A percentile compares a stretch with the other conserved stretches of the same genome.
These are phyloP conservation scores for Masnerella sp. DNA, from an alignment of 2,888 invertebrate species.

Conservation along the genomic window DNA sequence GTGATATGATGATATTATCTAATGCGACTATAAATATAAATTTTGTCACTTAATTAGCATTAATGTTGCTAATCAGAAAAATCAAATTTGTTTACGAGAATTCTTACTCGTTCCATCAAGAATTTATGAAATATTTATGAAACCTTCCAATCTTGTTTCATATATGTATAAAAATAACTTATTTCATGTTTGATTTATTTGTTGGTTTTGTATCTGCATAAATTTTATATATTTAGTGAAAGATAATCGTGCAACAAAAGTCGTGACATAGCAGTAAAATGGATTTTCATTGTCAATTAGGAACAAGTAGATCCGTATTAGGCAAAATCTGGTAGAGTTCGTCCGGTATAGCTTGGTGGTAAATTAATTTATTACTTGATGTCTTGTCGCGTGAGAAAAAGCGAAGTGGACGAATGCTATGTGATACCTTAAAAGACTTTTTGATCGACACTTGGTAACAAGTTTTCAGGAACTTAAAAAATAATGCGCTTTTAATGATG, in stretches of 20 bases:
- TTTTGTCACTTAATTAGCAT: conserved; percentile 1
- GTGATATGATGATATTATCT: conserved; percentile 12
- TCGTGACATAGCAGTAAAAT: conserved; percentile 3
- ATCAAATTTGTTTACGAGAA: too few species aligned
- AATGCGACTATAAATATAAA: conserved; percentile 6
- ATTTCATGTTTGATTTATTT: too few species aligned
- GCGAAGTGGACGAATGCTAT: conserved; percentile 38
- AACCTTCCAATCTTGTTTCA: too few species aligned
- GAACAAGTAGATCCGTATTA: conserved; percentile 56
- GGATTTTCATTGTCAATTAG: conserved; percentile 43
- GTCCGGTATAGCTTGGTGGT: conserved; percentile 49
- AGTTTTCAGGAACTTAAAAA: background rate
- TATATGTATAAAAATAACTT: too few species aligned
- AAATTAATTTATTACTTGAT: conserved; percentile 58
- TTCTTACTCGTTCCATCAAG: too few species aligned
- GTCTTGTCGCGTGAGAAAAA: conserved; percentile 54
- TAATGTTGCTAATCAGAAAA: background rate
- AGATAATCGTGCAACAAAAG: conserved; percentile 13
- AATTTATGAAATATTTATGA: background rate
- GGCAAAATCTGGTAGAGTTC: conserved; percentile 43
- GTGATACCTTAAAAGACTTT: background rate
- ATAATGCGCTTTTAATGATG: background rate
- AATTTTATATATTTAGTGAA: background rate
- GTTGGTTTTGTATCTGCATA: background rate
- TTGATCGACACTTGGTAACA: background rate